Conservation (phyloP, 2,797 vertebrate species). For the Gallinago nigripennis region DNA sequence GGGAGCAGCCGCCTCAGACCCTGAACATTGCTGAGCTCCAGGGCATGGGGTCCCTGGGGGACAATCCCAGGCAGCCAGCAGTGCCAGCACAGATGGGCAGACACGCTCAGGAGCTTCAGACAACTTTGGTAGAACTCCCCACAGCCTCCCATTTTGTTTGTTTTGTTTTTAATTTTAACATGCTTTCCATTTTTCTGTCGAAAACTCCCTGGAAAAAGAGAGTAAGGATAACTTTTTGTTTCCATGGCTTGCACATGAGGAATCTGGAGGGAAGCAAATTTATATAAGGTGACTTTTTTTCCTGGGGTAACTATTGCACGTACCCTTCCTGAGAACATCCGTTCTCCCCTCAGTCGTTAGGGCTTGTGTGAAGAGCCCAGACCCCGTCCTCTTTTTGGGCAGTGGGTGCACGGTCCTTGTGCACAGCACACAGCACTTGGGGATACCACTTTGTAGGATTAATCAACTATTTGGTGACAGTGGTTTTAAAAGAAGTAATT, state of each 20-base stretch:
- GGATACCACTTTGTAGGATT: background rate
- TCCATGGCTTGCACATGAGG: background rate
- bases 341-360: background rate
- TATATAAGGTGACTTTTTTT: background rate
- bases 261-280: background rate
- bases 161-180: background rate
- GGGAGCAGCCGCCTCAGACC: background rate
- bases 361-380: background rate
- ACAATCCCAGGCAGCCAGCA: background rate
- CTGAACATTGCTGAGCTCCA: background rate
- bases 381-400: background rate
- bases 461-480: background rate
- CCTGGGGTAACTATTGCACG: accelerated
- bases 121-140: background rate
- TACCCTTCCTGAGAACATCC: background rate
- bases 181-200: background rate
- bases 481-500: background rate
- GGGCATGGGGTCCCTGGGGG: accelerated
- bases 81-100: background rate
- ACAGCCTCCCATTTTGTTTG: background rate
- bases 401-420: background rate
- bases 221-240: background rate
- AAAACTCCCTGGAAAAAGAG: background rate
- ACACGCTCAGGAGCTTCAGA: background rate
- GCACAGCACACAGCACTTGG: accelerated